phyloP scores from a whole-genome alignment of 2,888 invertebrate species.

The Unio delphinus region DNA sequence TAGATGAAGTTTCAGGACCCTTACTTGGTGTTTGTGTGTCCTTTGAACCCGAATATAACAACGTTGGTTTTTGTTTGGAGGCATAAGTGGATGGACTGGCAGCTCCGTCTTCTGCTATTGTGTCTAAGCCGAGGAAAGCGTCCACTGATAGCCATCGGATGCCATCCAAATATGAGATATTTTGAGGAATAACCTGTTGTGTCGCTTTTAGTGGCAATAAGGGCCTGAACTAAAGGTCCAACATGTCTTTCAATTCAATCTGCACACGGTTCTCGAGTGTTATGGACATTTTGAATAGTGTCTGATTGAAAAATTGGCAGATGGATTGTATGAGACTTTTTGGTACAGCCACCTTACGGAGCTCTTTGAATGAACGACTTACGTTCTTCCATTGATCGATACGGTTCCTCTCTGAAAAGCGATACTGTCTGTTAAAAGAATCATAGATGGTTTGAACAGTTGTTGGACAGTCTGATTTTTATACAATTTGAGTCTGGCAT shows the following conservation, averaged over 20 bases:
- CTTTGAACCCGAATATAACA: too few species aligned
- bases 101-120: neutral
- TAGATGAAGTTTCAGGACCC: too few species aligned
- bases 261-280: constrained; percentile 11
- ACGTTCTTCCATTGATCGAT: constrained; percentile 19
- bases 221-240: constrained; percentile 8
- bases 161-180: constrained; percentile 16
- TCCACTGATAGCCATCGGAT: constrained; percentile 14
- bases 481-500: constrained; percentile 16
- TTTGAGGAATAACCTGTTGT: constrained; percentile 14
- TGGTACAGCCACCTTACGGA: constrained; percentile 1
- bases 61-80: too few species aligned
- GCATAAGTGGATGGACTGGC: neutral
- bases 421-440: constrained; percentile 15
- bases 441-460: constrained; percentile 12
- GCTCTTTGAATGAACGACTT: constrained; percentile 16
- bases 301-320: constrained; percentile 17
- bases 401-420: constrained; percentile 16
- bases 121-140: neutral
- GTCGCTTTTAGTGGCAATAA: constrained; percentile 15
- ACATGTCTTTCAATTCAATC: constrained; percentile 6
- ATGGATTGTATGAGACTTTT: constrained; percentile 14
- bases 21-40: too few species aligned
- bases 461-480: neutral
- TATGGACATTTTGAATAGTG: constrained; percentile 16